phyloP scores from a whole-genome alignment of 2,113 vertebrate genomes.

The Neomonachus schauinslandi region DNA sequence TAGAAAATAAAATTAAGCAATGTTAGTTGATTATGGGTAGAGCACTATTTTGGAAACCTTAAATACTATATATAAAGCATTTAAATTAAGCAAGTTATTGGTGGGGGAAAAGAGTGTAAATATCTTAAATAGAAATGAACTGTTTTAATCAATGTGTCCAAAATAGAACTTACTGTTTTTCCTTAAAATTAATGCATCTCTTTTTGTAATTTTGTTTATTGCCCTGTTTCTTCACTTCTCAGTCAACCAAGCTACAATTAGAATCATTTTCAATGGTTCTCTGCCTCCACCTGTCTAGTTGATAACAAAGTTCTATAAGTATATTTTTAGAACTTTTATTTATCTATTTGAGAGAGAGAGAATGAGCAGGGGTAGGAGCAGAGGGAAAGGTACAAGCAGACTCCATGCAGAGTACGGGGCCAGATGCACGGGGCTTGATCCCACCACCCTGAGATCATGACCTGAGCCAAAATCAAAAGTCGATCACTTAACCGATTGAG shows the following conservation, averaged over 20 bases:
- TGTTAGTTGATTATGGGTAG: neutral
- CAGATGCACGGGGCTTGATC: neutral
- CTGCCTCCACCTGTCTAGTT: neutral
- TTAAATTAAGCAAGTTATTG: neutral
- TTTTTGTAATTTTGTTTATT: slow-evolving; percentile 24
- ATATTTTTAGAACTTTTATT: neutral
- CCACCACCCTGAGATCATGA: neutral
- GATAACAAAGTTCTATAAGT: neutral
- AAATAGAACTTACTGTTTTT: neutral
- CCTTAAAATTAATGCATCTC: neutral
- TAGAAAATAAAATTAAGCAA: neutral
- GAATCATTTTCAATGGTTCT: neutral
- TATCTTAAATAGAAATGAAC: neutral
- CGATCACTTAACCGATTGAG: neutral
- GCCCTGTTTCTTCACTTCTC: neutral
- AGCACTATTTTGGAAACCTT: neutral
- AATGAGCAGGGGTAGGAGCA: neutral
- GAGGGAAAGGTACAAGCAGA: neutral
- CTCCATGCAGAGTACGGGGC: neutral
- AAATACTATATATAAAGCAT: neutral
- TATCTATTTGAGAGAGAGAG: neutral
- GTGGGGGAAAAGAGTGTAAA: neutral
- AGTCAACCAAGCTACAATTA: neutral
- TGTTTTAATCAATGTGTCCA: neutral
- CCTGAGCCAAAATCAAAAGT: neutral